Percentiles rank a stretch among this genome's conserved stretches.
phyloP scores from a whole-genome alignment of 2,888 invertebrate species.

The Eubasilissa splendida region DNA sequence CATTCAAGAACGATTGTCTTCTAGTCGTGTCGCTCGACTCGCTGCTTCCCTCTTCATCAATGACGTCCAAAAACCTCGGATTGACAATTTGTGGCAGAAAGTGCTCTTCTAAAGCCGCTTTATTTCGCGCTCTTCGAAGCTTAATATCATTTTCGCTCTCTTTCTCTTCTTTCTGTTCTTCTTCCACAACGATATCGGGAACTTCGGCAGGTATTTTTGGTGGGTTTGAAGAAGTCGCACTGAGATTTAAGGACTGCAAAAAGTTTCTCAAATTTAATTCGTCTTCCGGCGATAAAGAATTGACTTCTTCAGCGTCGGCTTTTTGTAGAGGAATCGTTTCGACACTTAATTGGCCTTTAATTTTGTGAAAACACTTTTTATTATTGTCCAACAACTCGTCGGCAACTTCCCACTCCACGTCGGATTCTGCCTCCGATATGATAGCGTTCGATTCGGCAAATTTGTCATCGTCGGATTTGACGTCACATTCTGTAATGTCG shows the following conservation, averaged over 20 bases:
- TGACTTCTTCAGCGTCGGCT: slow-evolving; percentile 33
- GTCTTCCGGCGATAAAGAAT: slow-evolving; percentile 72
- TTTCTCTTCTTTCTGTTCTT: slow-evolving; percentile 66
- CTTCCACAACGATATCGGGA: slow-evolving; percentile 15
- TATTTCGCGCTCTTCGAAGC: slow-evolving; percentile 70
- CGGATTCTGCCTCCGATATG: slow-evolving; percentile 78
- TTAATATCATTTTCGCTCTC: slow-evolving; percentile 62
- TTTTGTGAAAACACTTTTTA: slow-evolving; percentile 34
- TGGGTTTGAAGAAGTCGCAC: slow-evolving; percentile 7
- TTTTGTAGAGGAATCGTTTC: slow-evolving; percentile 23
- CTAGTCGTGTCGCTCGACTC: slow-evolving; percentile 76
- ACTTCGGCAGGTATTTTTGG: slow-evolving; percentile 22
- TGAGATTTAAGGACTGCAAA: slow-evolving; percentile 72
- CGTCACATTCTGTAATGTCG: slow-evolving; percentile 65
- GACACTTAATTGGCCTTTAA: slow-evolving; percentile 41
- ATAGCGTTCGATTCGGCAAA: slow-evolving; percentile 71
- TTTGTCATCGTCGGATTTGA: slow-evolving; percentile 62
- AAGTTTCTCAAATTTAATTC: slow-evolving; percentile 73
- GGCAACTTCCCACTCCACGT: slow-evolving; percentile 74
- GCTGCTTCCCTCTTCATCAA: slow-evolving; percentile 82
- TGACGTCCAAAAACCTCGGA: slow-evolving; percentile 82
- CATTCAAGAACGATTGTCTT: slow-evolving; percentile 71
- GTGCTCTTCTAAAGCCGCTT: slow-evolving; percentile 72
- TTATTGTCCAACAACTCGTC: slow-evolving; percentile 65
- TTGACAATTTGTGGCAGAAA: slow-evolving; percentile 74